Evolutionary conservation across 2,888 invertebrate genomes (phyloP).

Genomic region (Nephrotoma appendiculata): DNA sequence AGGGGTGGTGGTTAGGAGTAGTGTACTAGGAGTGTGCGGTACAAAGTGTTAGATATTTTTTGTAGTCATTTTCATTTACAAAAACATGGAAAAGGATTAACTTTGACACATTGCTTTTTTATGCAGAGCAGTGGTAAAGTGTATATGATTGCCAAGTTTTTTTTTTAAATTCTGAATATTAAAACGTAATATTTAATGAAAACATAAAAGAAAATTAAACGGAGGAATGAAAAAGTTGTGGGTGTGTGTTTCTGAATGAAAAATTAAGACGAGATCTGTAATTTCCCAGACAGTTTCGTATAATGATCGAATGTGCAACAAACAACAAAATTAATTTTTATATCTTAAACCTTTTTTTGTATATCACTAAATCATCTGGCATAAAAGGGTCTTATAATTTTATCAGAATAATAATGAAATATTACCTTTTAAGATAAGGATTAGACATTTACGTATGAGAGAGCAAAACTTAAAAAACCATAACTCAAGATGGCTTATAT

Average conservation of each 20-base stretch:
- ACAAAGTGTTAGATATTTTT: background rate
- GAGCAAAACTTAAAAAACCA: background rate
- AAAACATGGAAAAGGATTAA: constrained; percentile 2
- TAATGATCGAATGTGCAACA: background rate
- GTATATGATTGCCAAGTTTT: background rate
- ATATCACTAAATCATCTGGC: background rate
- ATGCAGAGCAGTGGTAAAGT: background rate
- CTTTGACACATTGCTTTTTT: constrained; percentile 2
- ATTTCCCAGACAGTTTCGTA: background rate
- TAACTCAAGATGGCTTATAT: background rate
- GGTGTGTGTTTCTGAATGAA: background rate
- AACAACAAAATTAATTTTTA: background rate
- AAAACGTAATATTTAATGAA: background rate
- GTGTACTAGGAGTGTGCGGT: background rate
- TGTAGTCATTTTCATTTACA: background rate
- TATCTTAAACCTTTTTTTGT: background rate
- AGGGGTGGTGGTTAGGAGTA: background rate
- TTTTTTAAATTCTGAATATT: background rate
- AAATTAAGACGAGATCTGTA: background rate
- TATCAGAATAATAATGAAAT: background rate
- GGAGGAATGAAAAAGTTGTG: background rate
- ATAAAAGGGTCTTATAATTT: background rate
- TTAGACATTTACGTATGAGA: background rate
- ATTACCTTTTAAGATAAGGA: background rate
- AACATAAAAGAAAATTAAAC: background rate